Conservation (phyloP, 2,888 invertebrate genomes). For the Yponomeuta malinellus region DNA sequence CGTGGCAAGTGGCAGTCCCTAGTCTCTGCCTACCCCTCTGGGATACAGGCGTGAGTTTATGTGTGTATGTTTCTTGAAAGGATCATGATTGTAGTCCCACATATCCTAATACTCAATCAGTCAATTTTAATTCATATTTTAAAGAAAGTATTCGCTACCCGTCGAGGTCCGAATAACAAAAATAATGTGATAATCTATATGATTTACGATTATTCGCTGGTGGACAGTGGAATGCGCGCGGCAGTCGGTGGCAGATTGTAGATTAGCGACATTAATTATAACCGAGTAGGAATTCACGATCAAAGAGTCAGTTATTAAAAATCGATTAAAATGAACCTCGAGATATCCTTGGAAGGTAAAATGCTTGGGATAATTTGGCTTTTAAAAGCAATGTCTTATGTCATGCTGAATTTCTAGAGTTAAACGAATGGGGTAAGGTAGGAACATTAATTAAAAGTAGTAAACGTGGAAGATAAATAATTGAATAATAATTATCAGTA, state of each 20-base stretch:
- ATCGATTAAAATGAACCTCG: conserved; percentile 8
- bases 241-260: conserved; percentile 71
- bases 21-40: no score
- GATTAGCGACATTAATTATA: conserved; percentile 63
- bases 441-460: no score
- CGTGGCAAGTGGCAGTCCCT: no score
- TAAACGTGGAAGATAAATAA: no score
- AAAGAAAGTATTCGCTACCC: neutral
- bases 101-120: neutral
- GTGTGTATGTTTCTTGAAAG: no score
- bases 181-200: conserved; percentile 19
- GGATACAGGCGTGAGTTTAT: no score
- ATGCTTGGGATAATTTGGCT: neutral
- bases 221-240: conserved; percentile 30
- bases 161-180: no score
- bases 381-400: neutral
- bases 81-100: no score
- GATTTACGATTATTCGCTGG: conserved; percentile 38
- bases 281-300: conserved; percentile 41
- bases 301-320: conserved; percentile 29
- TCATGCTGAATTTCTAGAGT: neutral
- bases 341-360: neutral
- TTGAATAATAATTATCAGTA: no score
- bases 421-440: neutral
- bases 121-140: conserved; percentile 5